Percentiles rank a stretch among this genome's conserved stretches.
phyloP scores from a whole-genome alignment of 2,113 vertebrate genomes.

The Pandion haliaetus region DNA sequence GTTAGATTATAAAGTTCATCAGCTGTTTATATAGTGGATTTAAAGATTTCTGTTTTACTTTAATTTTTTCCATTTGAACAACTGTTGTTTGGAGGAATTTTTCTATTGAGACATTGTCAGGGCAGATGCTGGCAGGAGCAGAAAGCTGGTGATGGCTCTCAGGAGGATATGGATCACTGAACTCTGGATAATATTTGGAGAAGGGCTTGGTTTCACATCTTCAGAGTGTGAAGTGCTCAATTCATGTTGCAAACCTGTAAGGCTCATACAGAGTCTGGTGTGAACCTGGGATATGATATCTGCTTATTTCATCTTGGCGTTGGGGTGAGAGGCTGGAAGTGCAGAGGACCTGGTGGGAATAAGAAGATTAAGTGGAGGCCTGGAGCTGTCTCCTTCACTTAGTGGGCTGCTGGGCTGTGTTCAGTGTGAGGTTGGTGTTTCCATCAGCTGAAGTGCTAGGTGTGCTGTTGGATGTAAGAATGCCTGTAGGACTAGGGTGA shows the following conservation, averaged over 20 bases:
- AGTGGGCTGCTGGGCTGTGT: neutral
- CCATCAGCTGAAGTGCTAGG: neutral
- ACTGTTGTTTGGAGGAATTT: neutral
- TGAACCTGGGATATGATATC: neutral
- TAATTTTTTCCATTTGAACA: neutral
- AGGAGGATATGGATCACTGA: neutral
- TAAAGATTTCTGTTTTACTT: neutral
- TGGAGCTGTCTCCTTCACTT: neutral
- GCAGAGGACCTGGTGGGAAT: neutral
- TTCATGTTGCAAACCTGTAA: neutral
- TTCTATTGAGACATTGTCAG: neutral
- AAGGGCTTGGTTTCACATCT: neutral
- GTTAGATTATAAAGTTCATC: neutral
- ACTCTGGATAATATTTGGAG: neutral
- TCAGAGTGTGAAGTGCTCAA: neutral
- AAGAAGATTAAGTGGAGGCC: neutral
- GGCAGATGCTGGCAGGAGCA: neutral
- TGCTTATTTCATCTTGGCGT: neutral
- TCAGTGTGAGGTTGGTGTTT: fast-evolving
- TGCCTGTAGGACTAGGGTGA: neutral
- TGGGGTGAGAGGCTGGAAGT: neutral
- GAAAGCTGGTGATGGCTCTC: neutral
- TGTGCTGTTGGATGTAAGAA: fast-evolving
- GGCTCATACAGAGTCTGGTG: neutral
- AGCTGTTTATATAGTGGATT: neutral